Base-by-base conservation (phyloP, 2,888 invertebrate genomes). In the Thelaira solivaga region DNA sequence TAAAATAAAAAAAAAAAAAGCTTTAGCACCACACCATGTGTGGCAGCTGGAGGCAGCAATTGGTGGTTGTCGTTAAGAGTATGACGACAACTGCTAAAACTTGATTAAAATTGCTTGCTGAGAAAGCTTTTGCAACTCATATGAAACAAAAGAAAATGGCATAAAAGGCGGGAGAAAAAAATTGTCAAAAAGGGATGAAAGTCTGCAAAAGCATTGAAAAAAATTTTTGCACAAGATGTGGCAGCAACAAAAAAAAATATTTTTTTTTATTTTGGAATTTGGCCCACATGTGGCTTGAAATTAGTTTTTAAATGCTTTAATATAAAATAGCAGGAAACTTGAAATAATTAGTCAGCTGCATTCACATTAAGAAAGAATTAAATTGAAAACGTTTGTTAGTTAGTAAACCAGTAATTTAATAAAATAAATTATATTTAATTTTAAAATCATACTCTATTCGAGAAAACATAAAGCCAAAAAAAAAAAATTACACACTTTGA, bases 41-140 rank as follows among this genome's bases (percentile, higher is more conserved):
- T 81, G 81, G 81, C 73, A 55, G 81, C 81, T 80, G 26, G 45
- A 65, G 81, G 81, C 76, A 65, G 43, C 80, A 78, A 79, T 81
- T 81, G 80, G 81, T 80, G 81, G 81, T 81, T 76, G 80, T 74
- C 67, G 53, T 72, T 55, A 39, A 71, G 71, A 39, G 45, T 59
- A 53, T 72, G 39, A 74, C 64, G n/a, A 62, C 24, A 67, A 76
- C 57, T 67, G 43, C 45, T 55, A 29, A 64, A 62, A 43, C 65
- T 79, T 69, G 69, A 71, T 77, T 71, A 74, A 64, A 65, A 74
- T 76, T 67, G 65, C 73, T 65, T 69, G 59, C 29, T 13, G 64
- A 61, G 67, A 59, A 62, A 64, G 41, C 4, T 36, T 34, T 51
- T 6, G 61, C 29, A 59, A 47, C 20, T 20, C 20, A 41, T 18